phyloP scores from a whole-genome alignment of 2,888 invertebrate genomes.

The Julus scanicus region DNA sequence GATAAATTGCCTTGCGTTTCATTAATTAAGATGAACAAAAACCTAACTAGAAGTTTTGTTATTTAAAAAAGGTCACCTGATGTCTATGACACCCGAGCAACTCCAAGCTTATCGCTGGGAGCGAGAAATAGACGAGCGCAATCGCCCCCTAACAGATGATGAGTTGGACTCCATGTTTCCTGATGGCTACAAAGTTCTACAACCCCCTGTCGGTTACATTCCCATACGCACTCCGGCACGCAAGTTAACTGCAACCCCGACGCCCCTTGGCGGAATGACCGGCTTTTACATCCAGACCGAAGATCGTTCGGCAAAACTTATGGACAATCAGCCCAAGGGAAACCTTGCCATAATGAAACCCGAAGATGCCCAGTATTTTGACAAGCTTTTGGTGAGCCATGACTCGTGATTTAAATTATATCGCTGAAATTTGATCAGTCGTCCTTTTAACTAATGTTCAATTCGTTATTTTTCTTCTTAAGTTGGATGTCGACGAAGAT shows the following conservation, averaged over 20 bases:
- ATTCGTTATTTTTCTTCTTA: background rate
- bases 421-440: too few relatives aligned
- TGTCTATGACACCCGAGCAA: conserved; percentile 99
- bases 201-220: conserved; percentile 94
- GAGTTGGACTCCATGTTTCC: conserved; percentile 98
- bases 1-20: conserved; percentile 49
- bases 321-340: conserved; percentile 97
- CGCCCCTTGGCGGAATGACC: conserved; percentile 86
- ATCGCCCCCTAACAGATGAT: conserved; percentile 95
- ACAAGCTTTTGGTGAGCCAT: conserved; percentile 86
- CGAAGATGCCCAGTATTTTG: conserved; percentile 99
- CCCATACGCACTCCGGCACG: conserved; percentile 97
- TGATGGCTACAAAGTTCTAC: conserved; percentile 95
- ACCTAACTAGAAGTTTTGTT: too few relatives aligned
- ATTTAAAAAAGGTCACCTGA: conserved; percentile 77
- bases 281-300: conserved; percentile 94
- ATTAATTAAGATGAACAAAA: too few relatives aligned
- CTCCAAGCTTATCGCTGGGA: conserved; percentile 98
- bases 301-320: conserved; percentile 85
- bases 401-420: too few relatives aligned
- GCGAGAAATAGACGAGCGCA: conserved; percentile 97
- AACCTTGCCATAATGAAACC: conserved; percentile 99
- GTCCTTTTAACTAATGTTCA: conserved; percentile 61
- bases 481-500: conserved; percentile 95
- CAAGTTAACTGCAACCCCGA: conserved; percentile 97